Percentiles rank a stretch among this genome's conserved stretches.
Evolutionary conservation across 2,888 invertebrate genomes (phyloP).

Genomic region (Pharmacophagus antenor): DNA sequence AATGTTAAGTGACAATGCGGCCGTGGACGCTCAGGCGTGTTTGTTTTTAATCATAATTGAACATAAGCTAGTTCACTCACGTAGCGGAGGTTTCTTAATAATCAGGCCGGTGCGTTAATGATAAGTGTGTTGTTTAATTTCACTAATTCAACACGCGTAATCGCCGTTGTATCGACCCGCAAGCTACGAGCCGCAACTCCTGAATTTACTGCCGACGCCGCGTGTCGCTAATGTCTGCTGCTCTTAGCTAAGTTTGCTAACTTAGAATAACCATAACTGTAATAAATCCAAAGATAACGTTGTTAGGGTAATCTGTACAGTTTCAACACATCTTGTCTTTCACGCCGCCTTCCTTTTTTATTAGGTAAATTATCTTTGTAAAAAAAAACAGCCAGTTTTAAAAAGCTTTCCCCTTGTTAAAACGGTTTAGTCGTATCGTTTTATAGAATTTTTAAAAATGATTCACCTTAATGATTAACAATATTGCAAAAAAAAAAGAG

Average conservation of each 20-base stretch:
- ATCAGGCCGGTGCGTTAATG: slow-evolving; percentile 10
- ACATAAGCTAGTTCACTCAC: not conserved
- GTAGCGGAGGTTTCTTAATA: not conserved
- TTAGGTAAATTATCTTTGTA: too few relatives aligned
- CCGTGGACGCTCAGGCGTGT: too few relatives aligned
- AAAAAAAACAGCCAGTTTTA: too few relatives aligned
- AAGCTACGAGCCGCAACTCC: slow-evolving; percentile 43
- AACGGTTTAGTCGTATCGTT: too few relatives aligned
- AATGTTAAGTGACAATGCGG: not conserved
- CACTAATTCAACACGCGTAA: slow-evolving; percentile 45
- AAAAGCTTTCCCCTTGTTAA: too few relatives aligned
- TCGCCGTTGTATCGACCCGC: slow-evolving; percentile 44
- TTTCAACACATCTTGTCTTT: slow-evolving; percentile 5
- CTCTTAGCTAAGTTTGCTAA: slow-evolving; percentile 37
- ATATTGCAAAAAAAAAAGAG: too few relatives aligned
- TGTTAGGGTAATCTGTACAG: slow-evolving; percentile 25
- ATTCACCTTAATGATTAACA: too few relatives aligned
- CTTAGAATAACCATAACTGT: slow-evolving; percentile 29
- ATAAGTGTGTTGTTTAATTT: slow-evolving; percentile 30
- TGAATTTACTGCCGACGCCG: slow-evolving; percentile 54
- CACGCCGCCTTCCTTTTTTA: not conserved
- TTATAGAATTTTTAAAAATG: too few relatives aligned
- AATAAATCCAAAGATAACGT: slow-evolving; percentile 30
- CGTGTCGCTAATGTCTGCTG: slow-evolving; percentile 51
- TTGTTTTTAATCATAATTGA: not conserved